A percentile compares a stretch with the other conserved stretches of the same genome.
Conservation (phyloP, 2,113 vertebrate genomes). For the Rana temporaria region DNA sequence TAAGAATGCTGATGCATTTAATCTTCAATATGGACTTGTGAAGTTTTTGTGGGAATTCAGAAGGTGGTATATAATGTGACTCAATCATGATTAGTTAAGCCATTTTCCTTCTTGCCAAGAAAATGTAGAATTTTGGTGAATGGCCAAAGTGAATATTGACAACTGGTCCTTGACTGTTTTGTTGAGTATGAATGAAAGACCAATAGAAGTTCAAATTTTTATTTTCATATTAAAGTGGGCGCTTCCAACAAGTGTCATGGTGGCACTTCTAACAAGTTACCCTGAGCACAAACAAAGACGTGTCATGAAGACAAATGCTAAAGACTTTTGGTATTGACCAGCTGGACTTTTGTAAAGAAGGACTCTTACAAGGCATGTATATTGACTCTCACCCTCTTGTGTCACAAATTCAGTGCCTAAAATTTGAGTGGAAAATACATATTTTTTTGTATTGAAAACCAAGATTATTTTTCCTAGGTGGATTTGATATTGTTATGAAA, state of each 20-base stretch:
- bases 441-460: conserved; percentile 51
- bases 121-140: background rate
- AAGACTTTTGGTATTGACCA: conserved; percentile 16
- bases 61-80: conserved; percentile 50
- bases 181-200: conserved; percentile 25
- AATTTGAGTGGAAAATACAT: conserved; percentile 34
- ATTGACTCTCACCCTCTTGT: conserved; percentile 43
- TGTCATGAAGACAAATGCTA: conserved; percentile 15
- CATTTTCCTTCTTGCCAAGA: conserved; percentile 48
- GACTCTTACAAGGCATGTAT: conserved; percentile 15
- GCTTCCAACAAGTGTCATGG: conserved; percentile 4
- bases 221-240: conserved; percentile 8
- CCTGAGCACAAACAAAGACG: conserved; percentile 18
- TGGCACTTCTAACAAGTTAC: conserved; percentile 6
- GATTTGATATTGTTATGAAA: conserved; percentile 51
- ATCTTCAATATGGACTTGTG: conserved; percentile 35
- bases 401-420: conserved; percentile 54
- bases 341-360: conserved; percentile 33
- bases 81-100: conserved; percentile 20
- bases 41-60: conserved; percentile 17
- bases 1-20: conserved; percentile 15
- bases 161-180: conserved; percentile 7
- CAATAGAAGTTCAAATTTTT: conserved; percentile 23
- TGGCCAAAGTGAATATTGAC: conserved; percentile 10
- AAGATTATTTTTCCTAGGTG: conserved; percentile 28